Evolutionary conservation across 2,797 vertebrate genomes (phyloP).

Genomic region (Eospalax fontanierii): DNA sequence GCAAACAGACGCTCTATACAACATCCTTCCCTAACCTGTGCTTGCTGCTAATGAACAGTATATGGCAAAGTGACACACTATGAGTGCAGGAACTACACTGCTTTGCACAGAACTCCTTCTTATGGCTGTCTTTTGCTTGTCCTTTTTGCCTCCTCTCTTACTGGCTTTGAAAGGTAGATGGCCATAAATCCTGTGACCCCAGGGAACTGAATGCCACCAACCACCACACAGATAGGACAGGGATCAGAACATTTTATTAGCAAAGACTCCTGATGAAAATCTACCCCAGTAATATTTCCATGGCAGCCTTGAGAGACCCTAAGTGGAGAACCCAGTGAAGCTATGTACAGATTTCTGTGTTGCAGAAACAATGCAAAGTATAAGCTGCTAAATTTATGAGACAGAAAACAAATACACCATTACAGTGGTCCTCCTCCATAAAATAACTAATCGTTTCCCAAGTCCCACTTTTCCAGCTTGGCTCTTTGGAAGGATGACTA

Average conservation of each 20-base stretch:
- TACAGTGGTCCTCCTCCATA: neutral
- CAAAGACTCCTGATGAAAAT: neutral
- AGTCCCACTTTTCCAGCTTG: neutral
- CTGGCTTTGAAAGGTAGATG: slow-evolving; percentile 4
- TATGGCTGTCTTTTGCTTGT: neutral
- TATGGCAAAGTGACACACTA: neutral
- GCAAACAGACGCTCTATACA: neutral
- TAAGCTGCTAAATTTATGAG: slow-evolving; percentile 22
- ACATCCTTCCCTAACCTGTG: neutral
- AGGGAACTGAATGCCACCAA: neutral
- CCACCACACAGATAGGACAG: accelerated
- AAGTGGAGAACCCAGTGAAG: neutral
- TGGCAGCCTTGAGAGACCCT: neutral
- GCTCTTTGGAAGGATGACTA: slow-evolving; percentile 1
- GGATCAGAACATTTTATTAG: neutral
- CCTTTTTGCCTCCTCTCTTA: neutral
- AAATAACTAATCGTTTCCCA: neutral
- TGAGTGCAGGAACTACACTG: accelerated
- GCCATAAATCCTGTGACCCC: neutral
- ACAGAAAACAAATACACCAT: neutral
- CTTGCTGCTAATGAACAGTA: neutral
- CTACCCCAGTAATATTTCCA: neutral
- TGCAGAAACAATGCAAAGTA: neutral
- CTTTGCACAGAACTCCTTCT: neutral
- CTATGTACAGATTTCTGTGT: neutral